Base-by-base conservation (phyloP, 2,797 vertebrate species). In the Fundulus diaphanus region DNA sequence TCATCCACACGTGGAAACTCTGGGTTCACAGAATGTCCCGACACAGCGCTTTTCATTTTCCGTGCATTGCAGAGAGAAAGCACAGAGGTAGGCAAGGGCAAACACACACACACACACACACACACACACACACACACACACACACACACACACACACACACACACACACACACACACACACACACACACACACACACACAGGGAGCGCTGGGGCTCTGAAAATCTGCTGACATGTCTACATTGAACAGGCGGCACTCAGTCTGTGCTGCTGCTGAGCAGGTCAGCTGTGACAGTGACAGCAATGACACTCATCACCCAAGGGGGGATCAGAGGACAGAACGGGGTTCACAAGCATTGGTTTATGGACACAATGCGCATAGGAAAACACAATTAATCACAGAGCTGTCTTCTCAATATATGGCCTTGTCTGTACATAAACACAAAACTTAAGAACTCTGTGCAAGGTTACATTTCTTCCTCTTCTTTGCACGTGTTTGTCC, bases 41-140 rank as follows among this genome's bases (percentile, higher is more conserved):
- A 93, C 90, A 24, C 93, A 94, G 92, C 89, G 67, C 37, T 94
- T 95, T 93, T 90, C 80, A 85, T 88, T 93, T 92, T 89, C 89
- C 87, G 67, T 88, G 87, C 82, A 82, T 90, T 54, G 77, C 78
- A 67, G 81, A 86, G 86, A 92, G 87, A 92, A 87, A 90, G 87
- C 85, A 81, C 79, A 88, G 84, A 84, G 84, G 92, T 91, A 87
- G 89, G 90, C 82, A 80, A 84, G 87, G 85, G 82, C 90, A 91
- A 85, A 90, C 82, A 81, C 83, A 85, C 35, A 85, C 79, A 82
- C 80, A 85, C 75, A 82, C 86, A 82, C 49, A 87, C 75, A 76
- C 72, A 81, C 66, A 84, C 72, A 79, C 40, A 40, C 40, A 40
- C 40, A 40, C 40, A 40, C 40, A 40, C 40, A 40, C 40, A 40